phyloP scores from a whole-genome alignment of 2,888 invertebrate genomes.

The Drosophila picticornis region DNA sequence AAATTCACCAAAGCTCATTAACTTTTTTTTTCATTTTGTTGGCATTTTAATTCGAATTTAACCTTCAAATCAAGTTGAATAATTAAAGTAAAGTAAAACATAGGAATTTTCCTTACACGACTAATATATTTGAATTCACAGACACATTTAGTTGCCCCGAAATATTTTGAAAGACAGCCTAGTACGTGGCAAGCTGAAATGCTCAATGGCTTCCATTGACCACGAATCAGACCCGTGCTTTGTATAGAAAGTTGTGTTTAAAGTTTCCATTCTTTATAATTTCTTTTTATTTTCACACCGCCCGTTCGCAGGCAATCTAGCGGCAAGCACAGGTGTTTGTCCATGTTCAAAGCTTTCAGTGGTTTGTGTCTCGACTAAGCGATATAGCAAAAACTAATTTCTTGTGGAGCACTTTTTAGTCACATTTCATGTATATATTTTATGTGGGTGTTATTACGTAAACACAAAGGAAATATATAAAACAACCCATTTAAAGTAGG shows the following conservation, averaged over 20 bases:
- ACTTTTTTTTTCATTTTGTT: not conserved
- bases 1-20: not conserved
- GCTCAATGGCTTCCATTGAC: not conserved
- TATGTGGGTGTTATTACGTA: not conserved
- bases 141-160: not conserved
- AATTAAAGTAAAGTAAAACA: not conserved
- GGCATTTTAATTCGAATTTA: not conserved
- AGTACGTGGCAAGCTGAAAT: not conserved
- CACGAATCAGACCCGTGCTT: not conserved
- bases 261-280: not conserved
- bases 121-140: not conserved
- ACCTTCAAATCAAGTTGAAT: not conserved
- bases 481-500: not conserved
- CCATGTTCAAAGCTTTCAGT: constrained; percentile 11
- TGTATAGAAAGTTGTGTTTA: not conserved
- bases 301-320: not conserved
- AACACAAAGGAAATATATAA: not conserved
- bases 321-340: constrained; percentile 3
- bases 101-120: not conserved
- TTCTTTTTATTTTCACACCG: not conserved
- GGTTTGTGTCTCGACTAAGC: constrained; percentile 15
- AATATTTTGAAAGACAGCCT: not conserved
- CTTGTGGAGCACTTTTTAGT: not conserved
- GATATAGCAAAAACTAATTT: not conserved
- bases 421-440: not conserved